Evolutionary conservation across 2,888 invertebrate genomes (phyloP), one percentile per base, ranked within the genome.

Genomic region (Sarcophaga caerulescens): DNA sequence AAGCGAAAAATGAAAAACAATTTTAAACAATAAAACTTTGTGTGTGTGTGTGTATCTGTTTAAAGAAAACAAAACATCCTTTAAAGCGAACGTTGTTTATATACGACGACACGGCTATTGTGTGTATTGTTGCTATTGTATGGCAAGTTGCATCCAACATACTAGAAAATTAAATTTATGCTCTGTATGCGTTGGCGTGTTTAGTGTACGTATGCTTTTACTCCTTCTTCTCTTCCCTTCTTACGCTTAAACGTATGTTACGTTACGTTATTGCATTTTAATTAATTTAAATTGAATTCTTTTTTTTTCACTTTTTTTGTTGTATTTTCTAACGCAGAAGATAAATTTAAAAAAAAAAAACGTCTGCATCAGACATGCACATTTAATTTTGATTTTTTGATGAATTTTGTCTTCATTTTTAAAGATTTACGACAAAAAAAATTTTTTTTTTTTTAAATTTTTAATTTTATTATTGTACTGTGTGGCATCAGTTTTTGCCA

Each of bases 141-240:
- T 60, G n/a, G 69, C 65, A 65, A 66, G 75, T 62, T 65, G 65
- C 82, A 85, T 83, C 69, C 80, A 76, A 75, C 80, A 68, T 76
- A 74, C 83, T 85, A 85, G 80, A 83, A 85, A 85, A 85, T 85
- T 83, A 83, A 85, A 85, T 85, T 85, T 85, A 85, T 85, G 86
- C 83, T 84, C 86, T 81, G 83, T 81, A 83, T 86, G 83, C 81
- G 81, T 85, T 86, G 83, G 85, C 70, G 81, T 85, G 62, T 76
- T 80, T n/a, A 35, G 6, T 35, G 35, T 35, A 35, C 35, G 35
- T 35, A 35, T 19, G 44, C 44, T 66, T n/a, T 4, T 45, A 1
- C n/a, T n/a, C 10, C 8, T 23, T 47, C 19, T 19, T 0, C 44
- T 66, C 19, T 10, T 6, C 57, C 57, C n/a, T 63, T 70, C 63